Conservation (phyloP, 2,797 vertebrate genomes). For the Sparidentex hasta region DNA sequence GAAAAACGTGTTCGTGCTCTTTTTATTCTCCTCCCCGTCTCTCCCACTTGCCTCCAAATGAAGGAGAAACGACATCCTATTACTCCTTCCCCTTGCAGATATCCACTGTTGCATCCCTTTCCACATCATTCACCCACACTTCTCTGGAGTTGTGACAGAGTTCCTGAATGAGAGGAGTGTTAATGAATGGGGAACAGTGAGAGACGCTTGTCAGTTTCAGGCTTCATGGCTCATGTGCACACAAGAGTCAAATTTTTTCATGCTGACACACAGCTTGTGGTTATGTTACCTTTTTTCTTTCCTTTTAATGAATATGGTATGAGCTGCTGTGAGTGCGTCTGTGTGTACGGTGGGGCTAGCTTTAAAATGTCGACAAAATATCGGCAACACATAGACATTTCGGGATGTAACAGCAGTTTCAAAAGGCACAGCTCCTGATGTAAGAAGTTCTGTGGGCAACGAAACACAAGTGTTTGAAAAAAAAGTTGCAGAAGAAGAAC, state of each 20-base stretch:
- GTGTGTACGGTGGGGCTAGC: conserved; percentile 2
- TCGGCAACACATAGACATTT: conserved; percentile 1
- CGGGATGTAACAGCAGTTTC: neutral
- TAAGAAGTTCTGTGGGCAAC: conserved; percentile 12
- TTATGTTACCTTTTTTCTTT: conserved; percentile 32
- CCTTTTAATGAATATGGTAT: conserved; percentile 43
- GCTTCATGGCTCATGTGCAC: conserved; percentile 32
- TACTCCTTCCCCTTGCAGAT: conserved; percentile 19
- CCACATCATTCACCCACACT: conserved; percentile 38
- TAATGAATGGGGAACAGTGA: conserved; percentile 65
- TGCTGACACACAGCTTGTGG: conserved; percentile 41
- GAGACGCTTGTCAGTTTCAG: conserved; percentile 29
- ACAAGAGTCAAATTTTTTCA: conserved; percentile 49
- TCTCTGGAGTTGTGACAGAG: conserved; percentile 54
- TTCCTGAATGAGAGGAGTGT: conserved; percentile 67
- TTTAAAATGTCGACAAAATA: conserved; percentile 39
- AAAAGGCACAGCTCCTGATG: conserved; percentile 8
- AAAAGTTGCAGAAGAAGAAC: conserved; percentile 37
- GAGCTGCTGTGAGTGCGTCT: neutral
- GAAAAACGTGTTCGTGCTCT: conserved; percentile 46
- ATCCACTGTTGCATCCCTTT: conserved; percentile 36
- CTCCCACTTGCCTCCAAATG: conserved; percentile 38
- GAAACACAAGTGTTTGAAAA: conserved; percentile 22
- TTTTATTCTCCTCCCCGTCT: conserved; percentile 43
- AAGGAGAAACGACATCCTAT: conserved; percentile 29